Evolutionary conservation across 2,113 vertebrate species (phyloP).

Genomic region (Prunella himalayana): DNA sequence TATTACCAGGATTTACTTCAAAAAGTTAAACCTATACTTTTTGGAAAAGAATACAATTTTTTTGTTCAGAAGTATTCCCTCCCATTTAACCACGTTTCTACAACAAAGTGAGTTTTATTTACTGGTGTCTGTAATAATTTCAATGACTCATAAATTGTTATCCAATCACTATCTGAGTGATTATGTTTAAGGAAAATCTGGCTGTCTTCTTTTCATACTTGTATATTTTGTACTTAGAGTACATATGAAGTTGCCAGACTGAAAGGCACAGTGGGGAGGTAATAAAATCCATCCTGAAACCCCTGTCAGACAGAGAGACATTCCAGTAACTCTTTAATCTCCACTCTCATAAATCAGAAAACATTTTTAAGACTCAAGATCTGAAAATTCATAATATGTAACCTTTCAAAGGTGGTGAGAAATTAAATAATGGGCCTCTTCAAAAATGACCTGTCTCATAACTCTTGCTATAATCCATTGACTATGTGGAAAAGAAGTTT

Average conservation of each 20-base stretch:
- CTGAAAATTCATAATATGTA: neutral
- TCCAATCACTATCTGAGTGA: neutral
- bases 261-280: neutral
- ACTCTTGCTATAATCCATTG: neutral
- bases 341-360: neutral
- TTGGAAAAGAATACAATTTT: neutral
- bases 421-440: neutral
- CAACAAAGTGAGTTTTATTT: neutral
- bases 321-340: neutral
- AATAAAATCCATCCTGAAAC: neutral
- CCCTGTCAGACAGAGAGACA: neutral
- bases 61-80: neutral
- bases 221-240: neutral
- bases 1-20: neutral
- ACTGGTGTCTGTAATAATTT: neutral
- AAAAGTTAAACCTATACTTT: neutral
- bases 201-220: neutral
- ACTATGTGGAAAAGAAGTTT: neutral
- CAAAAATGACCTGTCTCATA: neutral
- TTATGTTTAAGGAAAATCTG: neutral
- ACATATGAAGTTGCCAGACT: neutral
- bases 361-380: neutral
- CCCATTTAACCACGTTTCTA: neutral
- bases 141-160: neutral
- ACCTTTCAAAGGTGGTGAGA: neutral